Base-by-base conservation (phyloP, 2,888 invertebrate species). In the Geotrupes spiniger region DNA sequence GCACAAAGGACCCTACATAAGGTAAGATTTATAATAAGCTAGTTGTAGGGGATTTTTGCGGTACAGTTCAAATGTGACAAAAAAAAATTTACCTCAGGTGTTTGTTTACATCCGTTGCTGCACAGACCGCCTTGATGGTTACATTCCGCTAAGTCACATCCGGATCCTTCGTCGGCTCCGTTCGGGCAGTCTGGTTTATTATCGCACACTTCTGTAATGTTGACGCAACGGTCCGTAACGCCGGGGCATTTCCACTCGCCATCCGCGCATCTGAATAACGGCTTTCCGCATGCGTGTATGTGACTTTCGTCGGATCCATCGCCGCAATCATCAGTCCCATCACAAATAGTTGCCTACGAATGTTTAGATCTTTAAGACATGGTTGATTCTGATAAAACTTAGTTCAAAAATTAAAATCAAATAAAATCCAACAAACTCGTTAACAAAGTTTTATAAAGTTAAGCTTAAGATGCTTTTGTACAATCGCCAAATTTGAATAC, bases 301-400 rank as follows among this genome's bases (percentile, higher is more conserved):
- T 80, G 73, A 33, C 90, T 87, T 74, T 96, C 95, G 71, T 96
- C 95, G 0, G 89, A 89, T 39, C 83, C 84, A 72, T 96, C 95
- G 0, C 90, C 89, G 68, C 96, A 96, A 71, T 96, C 95, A 69
- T 94, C 91, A 66, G 85, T 85, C 1, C 93, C 94, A 72, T 96
- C 95, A 70, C 96, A 97, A 52, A 95, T 89, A 75, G 92, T 91
- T 0, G 92, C 88, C 73, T 65, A 42, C 6, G 45, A 36, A 14
- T 38, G n/a, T n/a, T n/a, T n/a, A n/a, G n/a, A n/a, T n/a, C n/a
- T n/a, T n/a, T n/a, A n/a, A n/a, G n/a, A n/a, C n/a, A n/a, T n/a
- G n/a, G n/a, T n/a, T n/a, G n/a, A n/a, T n/a, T n/a, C n/a, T n/a
- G n/a, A n/a, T n/a, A n/a, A n/a, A n/a, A n/a, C n/a, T n/a, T n/a